Conservation (phyloP, 2,888 invertebrate genomes). For the Eupithecia dodoneata region DNA sequence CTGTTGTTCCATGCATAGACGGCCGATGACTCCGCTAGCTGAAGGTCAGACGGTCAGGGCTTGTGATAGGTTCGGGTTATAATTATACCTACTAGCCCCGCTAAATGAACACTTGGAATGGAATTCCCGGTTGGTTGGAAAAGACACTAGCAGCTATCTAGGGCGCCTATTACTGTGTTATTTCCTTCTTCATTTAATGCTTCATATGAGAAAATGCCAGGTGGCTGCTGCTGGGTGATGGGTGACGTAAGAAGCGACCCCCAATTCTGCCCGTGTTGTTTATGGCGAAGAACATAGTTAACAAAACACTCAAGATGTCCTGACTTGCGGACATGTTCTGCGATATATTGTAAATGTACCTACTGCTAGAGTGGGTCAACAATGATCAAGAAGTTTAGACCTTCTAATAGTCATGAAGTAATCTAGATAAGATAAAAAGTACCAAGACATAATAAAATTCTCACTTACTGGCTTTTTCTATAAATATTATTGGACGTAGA, state of each 20-base stretch:
- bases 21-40: conserved; percentile 9
- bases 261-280: too few species aligned
- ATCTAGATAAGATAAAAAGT: not conserved
- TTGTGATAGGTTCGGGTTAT: conserved; percentile 15
- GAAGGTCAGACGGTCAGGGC: conserved; percentile 11
- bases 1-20: conserved; percentile 6
- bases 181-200: too few species aligned
- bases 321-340: not conserved
- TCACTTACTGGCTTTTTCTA: not conserved
- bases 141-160: not conserved
- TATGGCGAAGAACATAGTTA: not conserved
- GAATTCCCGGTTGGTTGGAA: not conserved
- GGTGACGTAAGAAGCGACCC: too few species aligned
- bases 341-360: not conserved
- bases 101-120: not conserved
- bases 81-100: not conserved
- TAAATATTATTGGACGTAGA: conserved; percentile 6
- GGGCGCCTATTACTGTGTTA: too few species aligned
- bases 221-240: too few species aligned
- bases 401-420: not conserved
- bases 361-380: not conserved
- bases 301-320: not conserved
- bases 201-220: too few species aligned
- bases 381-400: not conserved
- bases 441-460: not conserved